phyloP scores from a whole-genome alignment of 2,888 invertebrate genomes.

The Conops quadrifasciatus region DNA sequence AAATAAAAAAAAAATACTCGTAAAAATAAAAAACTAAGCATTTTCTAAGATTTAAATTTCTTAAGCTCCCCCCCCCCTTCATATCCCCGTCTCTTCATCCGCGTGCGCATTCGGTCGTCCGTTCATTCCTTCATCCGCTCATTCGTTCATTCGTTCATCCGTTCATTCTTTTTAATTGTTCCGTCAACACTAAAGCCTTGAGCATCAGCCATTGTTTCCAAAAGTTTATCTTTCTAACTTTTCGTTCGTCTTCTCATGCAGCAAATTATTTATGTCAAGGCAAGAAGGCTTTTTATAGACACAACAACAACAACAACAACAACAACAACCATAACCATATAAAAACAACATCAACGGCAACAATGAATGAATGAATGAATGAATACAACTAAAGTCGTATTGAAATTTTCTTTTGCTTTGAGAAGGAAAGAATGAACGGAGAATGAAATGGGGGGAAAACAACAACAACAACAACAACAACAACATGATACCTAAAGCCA shows the following conservation, averaged over 20 bases:
- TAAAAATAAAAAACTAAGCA: no score
- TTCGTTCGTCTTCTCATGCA: not conserved
- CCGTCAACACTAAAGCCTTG: conserved; percentile 4
- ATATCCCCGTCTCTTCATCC: no score
- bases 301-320: not conserved
- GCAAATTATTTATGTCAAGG: conserved; percentile 13
- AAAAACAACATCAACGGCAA: not conserved
- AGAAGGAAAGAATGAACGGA: not conserved
- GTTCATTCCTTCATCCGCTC: no score
- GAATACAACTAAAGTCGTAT: not conserved
- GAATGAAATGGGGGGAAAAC: not conserved
- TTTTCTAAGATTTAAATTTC: no score
- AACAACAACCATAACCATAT: not conserved
- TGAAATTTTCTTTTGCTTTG: not conserved
- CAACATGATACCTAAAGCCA: no score
- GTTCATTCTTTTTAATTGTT: not conserved
- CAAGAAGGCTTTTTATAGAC: conserved; percentile 3
- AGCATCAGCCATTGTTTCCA: conserved; percentile 6
- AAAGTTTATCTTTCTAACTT: conserved; percentile 4
- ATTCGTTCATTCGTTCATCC: no score
- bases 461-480: not conserved
- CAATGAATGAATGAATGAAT: not conserved
- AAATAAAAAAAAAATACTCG: no score
- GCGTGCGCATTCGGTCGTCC: no score
- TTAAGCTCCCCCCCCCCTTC: no score